Conservation (phyloP, 2,888 invertebrate genomes). For the Apodemia hepburni region DNA sequence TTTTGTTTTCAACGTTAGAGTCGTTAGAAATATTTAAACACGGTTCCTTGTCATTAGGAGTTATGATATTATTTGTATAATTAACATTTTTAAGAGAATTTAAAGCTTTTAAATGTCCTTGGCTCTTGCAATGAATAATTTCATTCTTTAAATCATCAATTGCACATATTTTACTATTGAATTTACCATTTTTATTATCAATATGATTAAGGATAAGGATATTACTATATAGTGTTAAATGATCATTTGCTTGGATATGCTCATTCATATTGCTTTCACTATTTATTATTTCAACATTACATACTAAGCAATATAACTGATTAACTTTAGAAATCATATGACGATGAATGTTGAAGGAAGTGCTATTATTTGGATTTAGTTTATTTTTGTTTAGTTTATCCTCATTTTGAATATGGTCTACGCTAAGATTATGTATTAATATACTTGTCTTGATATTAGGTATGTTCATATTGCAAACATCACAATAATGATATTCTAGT, state of each 20-base stretch:
- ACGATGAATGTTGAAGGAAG: neutral
- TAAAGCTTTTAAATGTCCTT: neutral
- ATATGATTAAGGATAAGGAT: neutral
- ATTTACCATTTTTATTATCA: neutral
- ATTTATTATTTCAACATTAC: neutral
- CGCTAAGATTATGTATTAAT: conserved; percentile 16
- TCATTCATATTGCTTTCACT: neutral
- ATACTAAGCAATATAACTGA: neutral
- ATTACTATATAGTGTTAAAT: neutral
- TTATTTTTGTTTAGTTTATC: neutral
- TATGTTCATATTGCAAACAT: conserved; percentile 18
- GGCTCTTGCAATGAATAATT: conserved; percentile 15
- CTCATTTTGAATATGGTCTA: conserved; percentile 8
- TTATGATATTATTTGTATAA: neutral
- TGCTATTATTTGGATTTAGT: neutral
- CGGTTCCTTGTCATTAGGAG: neutral
- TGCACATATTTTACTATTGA: conserved; percentile 3
- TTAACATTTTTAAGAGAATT: neutral
- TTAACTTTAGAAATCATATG: neutral
- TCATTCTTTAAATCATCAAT: conserved; percentile 9
- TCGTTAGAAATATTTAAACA: too few species aligned
- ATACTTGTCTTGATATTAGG: conserved; percentile 17
- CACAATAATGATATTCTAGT: conserved; percentile 13
- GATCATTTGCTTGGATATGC: neutral
- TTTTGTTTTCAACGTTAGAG: too few species aligned